Percentiles rank a stretch among this genome's conserved stretches.
Evolutionary conservation across 2,888 invertebrate species (phyloP).

Genomic region (Hydroisotoma schaefferi): DNA sequence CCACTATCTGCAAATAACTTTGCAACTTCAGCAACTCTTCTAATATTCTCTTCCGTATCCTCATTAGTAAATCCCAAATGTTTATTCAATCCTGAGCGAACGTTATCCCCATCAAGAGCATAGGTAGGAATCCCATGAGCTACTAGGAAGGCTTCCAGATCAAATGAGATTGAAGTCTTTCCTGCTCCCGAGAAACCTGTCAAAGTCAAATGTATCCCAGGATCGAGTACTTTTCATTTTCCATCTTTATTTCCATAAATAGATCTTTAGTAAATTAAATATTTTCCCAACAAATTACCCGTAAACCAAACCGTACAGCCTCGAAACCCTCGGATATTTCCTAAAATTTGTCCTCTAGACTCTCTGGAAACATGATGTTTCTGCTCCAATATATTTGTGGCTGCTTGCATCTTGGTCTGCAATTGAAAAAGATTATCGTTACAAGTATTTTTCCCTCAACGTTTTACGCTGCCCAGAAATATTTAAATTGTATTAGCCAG

Average conservation of each 20-base stretch:
- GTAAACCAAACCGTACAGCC: slow-evolving; percentile 98
- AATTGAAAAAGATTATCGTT: no score
- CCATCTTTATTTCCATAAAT: no score
- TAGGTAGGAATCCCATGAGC: slow-evolving; percentile 85
- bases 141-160: slow-evolving; percentile 89
- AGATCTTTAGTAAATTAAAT: no score
- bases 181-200: slow-evolving; percentile 79
- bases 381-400: slow-evolving; percentile 93
- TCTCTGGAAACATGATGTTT: slow-evolving; percentile 91
- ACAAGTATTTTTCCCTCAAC: no score
- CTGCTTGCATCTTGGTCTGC: slow-evolving; percentile 51
- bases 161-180: slow-evolving; percentile 96
- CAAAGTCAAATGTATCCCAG: no score
- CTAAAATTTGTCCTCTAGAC: slow-evolving; percentile 85
- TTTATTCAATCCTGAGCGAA: slow-evolving; percentile 91
- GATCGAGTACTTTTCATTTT: no score
- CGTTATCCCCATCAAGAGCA: slow-evolving; percentile 96
- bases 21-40: slow-evolving; percentile 94
- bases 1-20: slow-evolving; percentile 97
- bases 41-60: slow-evolving; percentile 94
- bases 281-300: no score
- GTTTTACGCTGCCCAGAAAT: no score
- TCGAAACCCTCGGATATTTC: slow-evolving; percentile 80
- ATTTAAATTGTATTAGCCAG: no score
- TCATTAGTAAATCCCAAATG: slow-evolving; percentile 91